These are phyloP conservation scores for Thymelicus lineola DNA, from an alignment of 2,888 invertebrate genomes.

Conservation along the genomic window DNA sequence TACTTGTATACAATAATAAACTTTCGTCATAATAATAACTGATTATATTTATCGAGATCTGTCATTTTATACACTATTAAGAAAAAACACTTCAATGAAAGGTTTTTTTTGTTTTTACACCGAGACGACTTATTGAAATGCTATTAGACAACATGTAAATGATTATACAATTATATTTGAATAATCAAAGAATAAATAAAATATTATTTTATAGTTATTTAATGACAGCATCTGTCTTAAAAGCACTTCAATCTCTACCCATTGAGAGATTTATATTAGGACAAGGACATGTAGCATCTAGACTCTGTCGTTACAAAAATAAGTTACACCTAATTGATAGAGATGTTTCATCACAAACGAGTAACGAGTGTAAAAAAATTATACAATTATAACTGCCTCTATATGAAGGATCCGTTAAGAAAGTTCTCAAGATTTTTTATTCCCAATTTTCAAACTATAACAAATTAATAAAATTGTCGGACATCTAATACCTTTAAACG, in stretches of 20 bases:
- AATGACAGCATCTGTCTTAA: conserved; percentile 77
- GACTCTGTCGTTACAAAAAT: conserved; percentile 26
- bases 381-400: background rate
- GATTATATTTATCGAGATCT: conserved; percentile 77
- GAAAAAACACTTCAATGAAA: conserved; percentile 62
- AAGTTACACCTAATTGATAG: conserved; percentile 9
- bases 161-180: conserved; percentile 59
- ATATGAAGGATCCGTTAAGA: too few species aligned
- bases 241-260: conserved; percentile 70
- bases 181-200: conserved; percentile 45
- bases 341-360: conserved; percentile 26
- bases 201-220: conserved; percentile 55
- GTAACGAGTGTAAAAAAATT: background rate
- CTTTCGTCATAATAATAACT: conserved; percentile 82
- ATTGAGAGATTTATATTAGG: conserved; percentile 53
- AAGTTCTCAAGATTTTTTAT: too few species aligned
- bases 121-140: conserved; percentile 53
- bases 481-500: too few species aligned
- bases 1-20: conserved; percentile 84
- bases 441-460: too few species aligned
- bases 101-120: conserved; percentile 54
- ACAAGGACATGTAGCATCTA: conserved; percentile 65
- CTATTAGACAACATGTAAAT: conserved; percentile 58
- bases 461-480: too few species aligned
- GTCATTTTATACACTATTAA: conserved; percentile 66